Conservation (phyloP, 2,797 vertebrate species). For the Sparus aurata region DNA sequence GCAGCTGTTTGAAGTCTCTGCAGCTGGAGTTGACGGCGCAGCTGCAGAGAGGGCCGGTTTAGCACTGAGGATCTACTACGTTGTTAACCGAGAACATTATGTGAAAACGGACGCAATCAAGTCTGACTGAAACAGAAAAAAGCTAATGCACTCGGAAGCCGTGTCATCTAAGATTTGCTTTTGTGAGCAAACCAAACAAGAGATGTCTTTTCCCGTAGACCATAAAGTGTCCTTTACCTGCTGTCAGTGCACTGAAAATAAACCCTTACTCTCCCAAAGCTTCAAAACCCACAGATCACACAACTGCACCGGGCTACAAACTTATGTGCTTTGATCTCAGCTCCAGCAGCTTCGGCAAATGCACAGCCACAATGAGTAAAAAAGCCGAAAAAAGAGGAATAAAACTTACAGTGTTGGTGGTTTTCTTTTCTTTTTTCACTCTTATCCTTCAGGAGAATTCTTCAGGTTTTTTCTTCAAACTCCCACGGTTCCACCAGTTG, state of each 20-base stretch:
- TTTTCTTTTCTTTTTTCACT: constrained; percentile 15
- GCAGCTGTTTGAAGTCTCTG: constrained; percentile 78
- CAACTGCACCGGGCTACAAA: constrained; percentile 20
- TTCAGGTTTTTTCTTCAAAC: constrained; percentile 66
- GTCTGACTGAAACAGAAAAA: constrained; percentile 5
- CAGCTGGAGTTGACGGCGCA: constrained; percentile 73
- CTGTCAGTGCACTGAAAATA: constrained; percentile 29
- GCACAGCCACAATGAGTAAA: constrained; percentile 14
- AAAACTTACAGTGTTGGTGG: constrained; percentile 55
- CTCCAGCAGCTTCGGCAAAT: neutral
- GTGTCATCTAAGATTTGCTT: neutral
- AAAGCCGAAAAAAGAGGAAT: constrained; percentile 30
- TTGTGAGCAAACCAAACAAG: neutral
- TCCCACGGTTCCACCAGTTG: constrained; percentile 74
- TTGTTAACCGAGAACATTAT: constrained; percentile 34
- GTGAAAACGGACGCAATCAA: constrained; percentile 17
- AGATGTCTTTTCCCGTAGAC: neutral
- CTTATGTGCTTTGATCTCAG: constrained; percentile 36
- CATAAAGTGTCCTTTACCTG: constrained; percentile 17
- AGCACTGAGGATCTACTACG: constrained; percentile 49
- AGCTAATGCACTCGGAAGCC: neutral
- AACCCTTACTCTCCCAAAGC: constrained; percentile 11
- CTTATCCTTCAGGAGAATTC: constrained; percentile 63
- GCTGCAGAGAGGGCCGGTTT: constrained; percentile 61
- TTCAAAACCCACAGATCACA: constrained; percentile 33